Evolutionary conservation across 2,888 invertebrate genomes (phyloP), one percentile per base, ranked within the genome.

Genomic region (Conus canariensis): DNA sequence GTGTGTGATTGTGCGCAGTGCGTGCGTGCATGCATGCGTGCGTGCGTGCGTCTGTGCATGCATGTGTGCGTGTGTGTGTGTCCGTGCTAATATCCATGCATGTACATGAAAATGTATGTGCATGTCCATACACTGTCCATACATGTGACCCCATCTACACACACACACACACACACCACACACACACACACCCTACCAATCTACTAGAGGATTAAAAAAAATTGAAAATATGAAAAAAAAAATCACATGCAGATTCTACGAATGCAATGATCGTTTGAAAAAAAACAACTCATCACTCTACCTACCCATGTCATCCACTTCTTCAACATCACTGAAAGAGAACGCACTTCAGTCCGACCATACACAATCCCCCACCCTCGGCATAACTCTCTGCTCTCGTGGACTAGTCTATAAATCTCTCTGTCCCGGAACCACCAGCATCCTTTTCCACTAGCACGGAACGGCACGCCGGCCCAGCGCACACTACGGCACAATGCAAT

Each of bases 251-350:
- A 6, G 22, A 67, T 67, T 19, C 12, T 67, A 14, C 14, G 45
- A 45, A 45, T 45, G 45, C 45, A 4, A 45, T 45, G 45, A 45
- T 45, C 45, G 45, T 45, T 45, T 4, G 45, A 45, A 45, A 45
- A 45, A 45, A 45, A 45, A 45, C 30, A 30, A 30, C 45, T 45
- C 45, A 45, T 45, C 45, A 45, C 64, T 64, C 16, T 10, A 70
- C 70, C 70, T 70, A 70, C 70, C 70, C 70, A 70, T 19, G 70
- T 70, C 70, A 70, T 70, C 70, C 70, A 70, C 22, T 70, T 70
- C 70, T 70, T 70, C 70, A 70, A 22, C 70, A 70, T 70, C n/a
- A 22, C 70, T 70, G 70, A 3, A 19, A 22, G 8, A 16, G 22
- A 70, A 70, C 14, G 16, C 64, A 64, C 12, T 64, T 64, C 16